Conservation (phyloP, 1,140 invertebrate species). For the Fopius arisanus region DNA sequence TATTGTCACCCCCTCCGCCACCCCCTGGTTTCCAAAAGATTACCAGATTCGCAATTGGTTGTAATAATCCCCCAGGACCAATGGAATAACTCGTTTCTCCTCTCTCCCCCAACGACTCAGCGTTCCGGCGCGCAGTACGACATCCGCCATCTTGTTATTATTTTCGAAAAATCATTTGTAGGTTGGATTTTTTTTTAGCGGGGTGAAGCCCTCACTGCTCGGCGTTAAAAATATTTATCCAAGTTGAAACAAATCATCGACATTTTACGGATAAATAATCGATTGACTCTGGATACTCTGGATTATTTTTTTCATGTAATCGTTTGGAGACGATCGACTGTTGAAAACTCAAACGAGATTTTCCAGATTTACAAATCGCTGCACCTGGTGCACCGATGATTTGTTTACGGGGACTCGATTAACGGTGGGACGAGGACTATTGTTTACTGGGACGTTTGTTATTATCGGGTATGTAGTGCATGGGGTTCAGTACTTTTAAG, state of each 20-base stretch:
- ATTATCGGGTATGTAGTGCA: no score
- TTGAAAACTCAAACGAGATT: no score
- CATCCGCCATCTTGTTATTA: constrained; percentile 59
- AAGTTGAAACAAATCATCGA: background rate
- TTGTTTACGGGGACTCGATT: no score
- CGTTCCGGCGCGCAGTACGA: constrained; percentile 37
- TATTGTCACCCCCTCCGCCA: background rate
- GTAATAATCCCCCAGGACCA: constrained; percentile 28
- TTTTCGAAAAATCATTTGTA: constrained; percentile 58
- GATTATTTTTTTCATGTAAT: no score
- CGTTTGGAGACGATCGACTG: no score
- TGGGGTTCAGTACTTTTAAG: no score
- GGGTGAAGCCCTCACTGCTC: background rate
- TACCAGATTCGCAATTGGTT: background rate
- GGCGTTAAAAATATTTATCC: background rate
- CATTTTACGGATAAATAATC: no score
- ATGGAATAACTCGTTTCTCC: constrained; percentile 45
- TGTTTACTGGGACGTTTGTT: no score
- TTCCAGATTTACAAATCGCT: no score
- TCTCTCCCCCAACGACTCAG: constrained; percentile 40
- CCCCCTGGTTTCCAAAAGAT: background rate
- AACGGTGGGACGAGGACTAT: no score
- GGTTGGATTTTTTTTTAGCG: constrained; percentile 42
- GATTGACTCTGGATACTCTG: no score
- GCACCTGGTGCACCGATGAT: no score